A percentile compares a stretch with the other conserved stretches of the same genome.
Evolutionary conservation across 2,797 vertebrate species (phyloP).

Genomic region (Zalophus californianus): DNA sequence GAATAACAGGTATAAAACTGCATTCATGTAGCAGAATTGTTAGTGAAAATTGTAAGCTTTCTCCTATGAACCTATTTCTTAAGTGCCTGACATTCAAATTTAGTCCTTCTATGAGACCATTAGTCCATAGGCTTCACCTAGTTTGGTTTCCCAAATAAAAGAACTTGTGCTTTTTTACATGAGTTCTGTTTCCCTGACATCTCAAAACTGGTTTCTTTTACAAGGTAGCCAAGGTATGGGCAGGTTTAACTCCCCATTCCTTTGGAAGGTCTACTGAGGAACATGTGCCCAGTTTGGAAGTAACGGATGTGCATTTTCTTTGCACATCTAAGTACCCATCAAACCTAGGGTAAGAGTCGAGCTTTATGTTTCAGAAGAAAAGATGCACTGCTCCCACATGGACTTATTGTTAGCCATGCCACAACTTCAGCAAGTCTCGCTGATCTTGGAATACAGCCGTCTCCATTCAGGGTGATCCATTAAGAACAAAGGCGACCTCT

Average conservation of each 20-base stretch:
- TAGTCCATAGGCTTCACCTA: neutral
- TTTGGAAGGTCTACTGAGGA: neutral
- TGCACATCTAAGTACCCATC: neutral
- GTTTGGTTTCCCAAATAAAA: constrained; percentile 46
- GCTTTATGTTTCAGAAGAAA: neutral
- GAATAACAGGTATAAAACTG: neutral
- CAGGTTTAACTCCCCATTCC: neutral
- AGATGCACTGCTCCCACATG: neutral
- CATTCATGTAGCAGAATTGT: neutral
- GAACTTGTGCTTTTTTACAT: neutral
- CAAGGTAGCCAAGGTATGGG: neutral
- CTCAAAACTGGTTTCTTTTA: constrained; percentile 21
- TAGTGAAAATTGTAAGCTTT: neutral
- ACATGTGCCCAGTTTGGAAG: neutral
- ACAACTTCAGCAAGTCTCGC: neutral
- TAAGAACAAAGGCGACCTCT: neutral
- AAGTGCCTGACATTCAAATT: neutral
- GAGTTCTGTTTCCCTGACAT: neutral
- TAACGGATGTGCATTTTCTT: constrained; percentile 2
- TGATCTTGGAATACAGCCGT: neutral
- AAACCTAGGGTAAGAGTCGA: neutral
- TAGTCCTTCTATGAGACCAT: neutral
- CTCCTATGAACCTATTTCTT: neutral
- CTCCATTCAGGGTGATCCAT: neutral
- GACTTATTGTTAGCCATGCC: neutral